phyloP scores from a whole-genome alignment of 2,888 invertebrate genomes.

The Aquatica leii region DNA sequence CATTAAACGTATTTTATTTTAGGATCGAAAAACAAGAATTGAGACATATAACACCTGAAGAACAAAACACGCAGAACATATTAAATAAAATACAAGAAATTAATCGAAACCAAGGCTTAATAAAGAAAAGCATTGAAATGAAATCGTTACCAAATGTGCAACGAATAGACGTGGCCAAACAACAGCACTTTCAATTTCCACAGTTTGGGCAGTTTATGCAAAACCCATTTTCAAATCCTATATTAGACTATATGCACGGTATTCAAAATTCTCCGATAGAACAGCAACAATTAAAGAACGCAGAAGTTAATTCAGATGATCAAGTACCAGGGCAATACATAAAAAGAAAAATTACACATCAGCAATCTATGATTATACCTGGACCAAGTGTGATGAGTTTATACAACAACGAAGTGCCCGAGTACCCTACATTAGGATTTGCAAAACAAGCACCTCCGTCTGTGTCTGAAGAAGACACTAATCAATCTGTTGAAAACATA shows the following conservation, averaged over 20 bases:
- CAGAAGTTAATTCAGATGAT: slow-evolving; percentile 46
- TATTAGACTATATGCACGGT: no score
- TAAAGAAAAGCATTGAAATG: no score
- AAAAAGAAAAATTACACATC: slow-evolving; percentile 56
- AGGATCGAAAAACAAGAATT: slow-evolving; percentile 50
- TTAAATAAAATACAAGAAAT: slow-evolving; percentile 38
- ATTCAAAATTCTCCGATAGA: not conserved
- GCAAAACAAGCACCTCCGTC: not conserved
- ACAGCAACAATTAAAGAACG: slow-evolving; percentile 30
- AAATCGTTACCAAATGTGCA: no score
- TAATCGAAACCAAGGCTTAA: slow-evolving; percentile 15
- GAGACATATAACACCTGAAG: not conserved
- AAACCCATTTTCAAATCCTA: no score
- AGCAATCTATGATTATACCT: slow-evolving; percentile 53
- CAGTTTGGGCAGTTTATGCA: no score
- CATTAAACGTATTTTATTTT: slow-evolving; percentile 38
- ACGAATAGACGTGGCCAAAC: slow-evolving; percentile 2
- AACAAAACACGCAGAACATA: no score
- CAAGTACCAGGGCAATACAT: slow-evolving; percentile 52
- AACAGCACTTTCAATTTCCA: not conserved
- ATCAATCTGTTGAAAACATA: slow-evolving; percentile 52
- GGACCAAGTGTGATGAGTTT: not conserved
- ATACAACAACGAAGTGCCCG: slow-evolving; percentile 1
- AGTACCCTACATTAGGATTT: not conserved
- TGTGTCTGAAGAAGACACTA: slow-evolving; percentile 40